Base-by-base conservation (phyloP, 2,888 invertebrate genomes). In the Trachelus stipa region DNA sequence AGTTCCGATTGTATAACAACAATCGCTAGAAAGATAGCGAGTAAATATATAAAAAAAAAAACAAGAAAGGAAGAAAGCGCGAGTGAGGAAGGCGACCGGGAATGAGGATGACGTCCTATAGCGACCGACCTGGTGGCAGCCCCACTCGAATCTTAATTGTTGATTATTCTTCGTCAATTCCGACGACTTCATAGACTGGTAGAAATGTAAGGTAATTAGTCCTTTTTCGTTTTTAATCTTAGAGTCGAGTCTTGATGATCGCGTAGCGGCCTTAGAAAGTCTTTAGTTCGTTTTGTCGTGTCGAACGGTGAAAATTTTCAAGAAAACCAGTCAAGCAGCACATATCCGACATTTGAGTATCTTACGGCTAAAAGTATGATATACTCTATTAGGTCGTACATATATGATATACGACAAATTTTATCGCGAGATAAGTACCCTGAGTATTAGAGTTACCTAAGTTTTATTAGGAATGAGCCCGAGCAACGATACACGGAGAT, bases 151-250 rank as follows among this genome's bases (percentile, higher is more conserved):
- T 77, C 79, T 79, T 84, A 82, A 81, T 81, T 80, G 68, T 78
- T 76, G 81, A 80, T 81, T 79, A 80, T 76, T 77, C 75, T 79
- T 80, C 81, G 79, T 85, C 85, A 84, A 82, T 87, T 84, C 82
- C 83, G 85, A 84, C 83, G 83, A 79, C 83, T 85, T 81, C 81
- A 85, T 88, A 87, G 87, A 87, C 85, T 87, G 88, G 83, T 87
- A 86, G 87, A 34, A 35, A 76, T 79, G 77, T 81, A 81, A 85
- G 82, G 78, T 30, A 78, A 31, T 12, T 34, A 34, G 71, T 71
- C 34, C 31, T 76, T 77, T 77, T 76, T 11, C 73, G 34, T 15
- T 34, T 71, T 71, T 71, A 56, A 33, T 56, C 75, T 73, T 85
- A 81, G 75, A 76, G 74, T 35, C 74, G 73, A 79, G 56, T 56